phyloP scores from a whole-genome alignment of 2,797 vertebrate species.

The Smutsia temminckii region DNA sequence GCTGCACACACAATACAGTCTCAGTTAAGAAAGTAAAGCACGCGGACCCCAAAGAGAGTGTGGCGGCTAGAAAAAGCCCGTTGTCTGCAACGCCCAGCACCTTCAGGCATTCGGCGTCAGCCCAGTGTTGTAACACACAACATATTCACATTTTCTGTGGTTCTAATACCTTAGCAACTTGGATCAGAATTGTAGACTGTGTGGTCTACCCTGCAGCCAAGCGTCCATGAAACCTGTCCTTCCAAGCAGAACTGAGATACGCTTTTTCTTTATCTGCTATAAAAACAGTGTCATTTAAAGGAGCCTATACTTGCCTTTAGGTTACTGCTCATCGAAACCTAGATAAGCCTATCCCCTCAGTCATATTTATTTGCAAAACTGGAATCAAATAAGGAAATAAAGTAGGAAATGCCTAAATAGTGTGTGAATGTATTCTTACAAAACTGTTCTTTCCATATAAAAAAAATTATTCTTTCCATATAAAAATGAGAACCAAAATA shows the following conservation, averaged over 20 bases:
- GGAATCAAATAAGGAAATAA: not conserved
- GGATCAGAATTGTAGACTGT: not conserved
- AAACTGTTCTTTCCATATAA: not conserved
- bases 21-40: not conserved
- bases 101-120: not conserved
- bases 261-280: not conserved
- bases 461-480: not conserved
- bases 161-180: not conserved
- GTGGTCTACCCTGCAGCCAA: not conserved
- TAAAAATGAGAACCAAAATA: not conserved
- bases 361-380: not conserved
- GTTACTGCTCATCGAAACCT: not conserved
- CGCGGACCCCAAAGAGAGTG: not conserved
- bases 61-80: not conserved
- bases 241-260: not conserved
- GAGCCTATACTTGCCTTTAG: not conserved
- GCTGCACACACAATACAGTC: not conserved
- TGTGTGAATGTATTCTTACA: not conserved
- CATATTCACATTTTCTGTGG: not conserved
- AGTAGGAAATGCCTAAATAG: not conserved
- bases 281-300: not conserved
- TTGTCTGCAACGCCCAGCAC: not conserved
- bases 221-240: not conserved
- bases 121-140: not conserved
- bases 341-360: not conserved